Conservation (phyloP, 2,797 vertebrate species). For the Tinamus major region DNA sequence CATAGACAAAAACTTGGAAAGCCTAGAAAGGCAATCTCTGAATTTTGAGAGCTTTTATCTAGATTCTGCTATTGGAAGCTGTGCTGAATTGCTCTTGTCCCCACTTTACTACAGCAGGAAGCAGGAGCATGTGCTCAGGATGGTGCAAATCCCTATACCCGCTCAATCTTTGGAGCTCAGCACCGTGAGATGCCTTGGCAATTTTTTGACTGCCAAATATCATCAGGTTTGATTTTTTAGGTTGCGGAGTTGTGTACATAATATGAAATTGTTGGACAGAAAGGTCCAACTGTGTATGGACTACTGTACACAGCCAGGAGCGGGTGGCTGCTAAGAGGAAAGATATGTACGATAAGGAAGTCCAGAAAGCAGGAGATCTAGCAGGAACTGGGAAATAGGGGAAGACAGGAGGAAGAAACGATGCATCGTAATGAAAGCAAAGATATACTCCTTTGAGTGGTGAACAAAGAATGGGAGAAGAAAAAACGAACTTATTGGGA, state of each 20-base stretch:
- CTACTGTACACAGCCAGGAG: accelerated
- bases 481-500: background rate
- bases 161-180: too few species aligned
- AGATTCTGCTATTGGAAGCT: background rate
- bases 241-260: background rate
- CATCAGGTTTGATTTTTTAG: background rate
- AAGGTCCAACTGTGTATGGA: background rate
- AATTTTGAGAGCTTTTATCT: background rate
- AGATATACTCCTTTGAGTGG: background rate
- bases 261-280: background rate
- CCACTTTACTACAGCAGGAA: too few species aligned
- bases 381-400: background rate
- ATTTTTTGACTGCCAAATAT: too few species aligned
- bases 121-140: too few species aligned
- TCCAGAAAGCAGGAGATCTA: background rate
- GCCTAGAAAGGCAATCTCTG: background rate
- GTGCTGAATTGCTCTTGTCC: background rate
- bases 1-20: background rate
- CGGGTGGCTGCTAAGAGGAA: accelerated
- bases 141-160: too few species aligned
- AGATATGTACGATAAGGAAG: accelerated
- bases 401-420: background rate
- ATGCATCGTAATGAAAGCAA: background rate
- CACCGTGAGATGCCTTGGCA: too few species aligned
- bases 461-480: background rate